These are phyloP conservation scores for Gopherus flavomarginatus DNA, from an alignment of 2,113 vertebrate genomes.

Conservation along the genomic window DNA sequence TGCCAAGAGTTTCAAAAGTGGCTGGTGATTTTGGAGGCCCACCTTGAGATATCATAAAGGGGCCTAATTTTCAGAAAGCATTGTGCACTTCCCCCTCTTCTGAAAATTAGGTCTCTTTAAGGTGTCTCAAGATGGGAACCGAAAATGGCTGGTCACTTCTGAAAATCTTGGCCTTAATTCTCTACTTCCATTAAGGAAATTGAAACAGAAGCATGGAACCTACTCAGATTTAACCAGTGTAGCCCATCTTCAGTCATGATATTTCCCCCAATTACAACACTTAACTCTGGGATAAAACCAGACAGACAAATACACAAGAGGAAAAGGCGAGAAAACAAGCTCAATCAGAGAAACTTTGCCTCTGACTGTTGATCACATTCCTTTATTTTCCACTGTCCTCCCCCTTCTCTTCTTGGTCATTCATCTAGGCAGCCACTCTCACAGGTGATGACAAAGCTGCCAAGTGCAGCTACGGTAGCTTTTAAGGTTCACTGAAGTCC, in stretches of 20 bases:
- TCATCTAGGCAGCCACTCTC: not conserved
- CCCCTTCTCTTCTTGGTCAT: not conserved
- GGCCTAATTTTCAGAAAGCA: not conserved
- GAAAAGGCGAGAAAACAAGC: not conserved
- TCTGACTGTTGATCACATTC: not conserved
- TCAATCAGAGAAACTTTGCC: not conserved
- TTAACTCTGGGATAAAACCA: not conserved
- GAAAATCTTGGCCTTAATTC: not conserved
- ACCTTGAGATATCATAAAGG: accelerated
- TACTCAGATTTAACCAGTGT: not conserved
- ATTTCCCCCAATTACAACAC: accelerated
- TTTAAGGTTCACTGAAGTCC: not conserved
- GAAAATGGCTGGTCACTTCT: not conserved
- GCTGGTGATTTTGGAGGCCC: not conserved
- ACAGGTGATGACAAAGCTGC: not conserved
- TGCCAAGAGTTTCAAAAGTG: not conserved
- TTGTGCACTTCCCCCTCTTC: not conserved
- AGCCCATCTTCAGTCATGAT: not conserved
- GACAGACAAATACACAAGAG: not conserved
- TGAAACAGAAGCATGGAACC: not conserved
- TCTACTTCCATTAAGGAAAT: not conserved
- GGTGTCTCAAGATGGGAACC: not conserved
- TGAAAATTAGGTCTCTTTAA: not conserved
- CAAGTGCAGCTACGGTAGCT: not conserved
- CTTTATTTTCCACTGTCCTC: not conserved